Percentiles rank a stretch among this genome's conserved stretches.
These are phyloP conservation scores for Nomada lathburiana DNA, from an alignment of 2,888 invertebrate genomes.

Conservation along the genomic window DNA sequence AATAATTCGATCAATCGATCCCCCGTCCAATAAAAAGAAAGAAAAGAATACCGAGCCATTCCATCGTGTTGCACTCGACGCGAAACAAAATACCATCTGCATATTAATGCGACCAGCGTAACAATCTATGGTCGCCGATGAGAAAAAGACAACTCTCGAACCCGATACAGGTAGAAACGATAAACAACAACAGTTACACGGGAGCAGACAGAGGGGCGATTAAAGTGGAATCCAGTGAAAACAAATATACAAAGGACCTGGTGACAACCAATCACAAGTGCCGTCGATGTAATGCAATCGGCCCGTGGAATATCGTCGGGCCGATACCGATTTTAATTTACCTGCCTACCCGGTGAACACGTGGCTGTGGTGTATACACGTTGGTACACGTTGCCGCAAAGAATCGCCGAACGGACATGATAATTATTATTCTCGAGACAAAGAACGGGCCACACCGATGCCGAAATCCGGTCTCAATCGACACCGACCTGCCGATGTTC, in stretches of 20 bases:
- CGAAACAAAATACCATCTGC: neutral
- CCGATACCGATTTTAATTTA: constrained; percentile 67
- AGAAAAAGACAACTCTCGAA: neutral
- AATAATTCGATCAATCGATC: neutral
- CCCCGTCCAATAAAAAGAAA: neutral
- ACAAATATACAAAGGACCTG: constrained; percentile 51
- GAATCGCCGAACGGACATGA: constrained; percentile 76
- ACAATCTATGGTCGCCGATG: neutral
- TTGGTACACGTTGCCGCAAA: constrained; percentile 71
- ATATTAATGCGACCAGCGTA: no score
- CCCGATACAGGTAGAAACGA: neutral
- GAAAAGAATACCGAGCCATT: neutral
- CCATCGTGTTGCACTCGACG: neutral
- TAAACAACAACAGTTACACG: neutral
- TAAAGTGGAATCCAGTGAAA: constrained; percentile 30
- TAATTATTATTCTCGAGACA: constrained; percentile 77
- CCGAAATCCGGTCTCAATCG: constrained; percentile 68
- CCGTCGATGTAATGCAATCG: constrained; percentile 61
- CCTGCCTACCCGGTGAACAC: constrained; percentile 34
- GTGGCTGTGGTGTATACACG: neutral
- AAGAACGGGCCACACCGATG: constrained; percentile 73
- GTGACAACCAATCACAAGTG: constrained; percentile 61
- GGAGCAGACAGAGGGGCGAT: neutral
- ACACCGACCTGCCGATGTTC: constrained; percentile 41
- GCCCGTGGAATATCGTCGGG: constrained; percentile 51